Conservation (phyloP, 2,888 invertebrate species). For the Drosophila birchii region DNA sequence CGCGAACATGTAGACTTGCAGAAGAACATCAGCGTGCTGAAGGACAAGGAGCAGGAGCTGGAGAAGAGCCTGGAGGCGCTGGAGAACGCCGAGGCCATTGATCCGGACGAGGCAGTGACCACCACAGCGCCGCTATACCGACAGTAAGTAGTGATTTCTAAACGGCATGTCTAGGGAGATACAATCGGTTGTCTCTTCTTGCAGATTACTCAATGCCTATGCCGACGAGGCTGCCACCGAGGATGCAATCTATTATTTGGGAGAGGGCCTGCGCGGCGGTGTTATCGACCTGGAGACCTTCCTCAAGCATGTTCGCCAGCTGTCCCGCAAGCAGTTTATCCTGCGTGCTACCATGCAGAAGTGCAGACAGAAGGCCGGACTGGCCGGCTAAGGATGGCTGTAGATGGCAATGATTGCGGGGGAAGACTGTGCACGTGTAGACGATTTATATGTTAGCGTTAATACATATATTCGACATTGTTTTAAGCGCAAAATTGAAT, state of each 20-base stretch:
- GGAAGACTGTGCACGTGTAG: slow-evolving; percentile 23
- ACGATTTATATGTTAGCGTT: slow-evolving; percentile 59
- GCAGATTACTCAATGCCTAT: slow-evolving; percentile 94
- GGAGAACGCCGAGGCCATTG: slow-evolving; percentile 91
- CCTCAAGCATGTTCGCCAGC: slow-evolving; percentile 96
- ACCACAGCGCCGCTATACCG: slow-evolving; percentile 98
- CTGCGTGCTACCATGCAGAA: slow-evolving; percentile 97
- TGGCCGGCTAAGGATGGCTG: slow-evolving; percentile 87
- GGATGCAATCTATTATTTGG: slow-evolving; percentile 99
- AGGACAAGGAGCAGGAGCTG: slow-evolving; percentile 95
- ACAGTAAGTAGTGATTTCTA: slow-evolving; percentile 87
- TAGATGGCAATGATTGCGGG: slow-evolving; percentile 8
- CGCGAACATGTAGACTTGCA: slow-evolving; percentile 92
- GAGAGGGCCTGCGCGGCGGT: slow-evolving; percentile 95
- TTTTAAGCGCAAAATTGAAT: slow-evolving; percentile 67
- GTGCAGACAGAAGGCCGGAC: slow-evolving; percentile 96
- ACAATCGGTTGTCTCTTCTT: slow-evolving; percentile 35
- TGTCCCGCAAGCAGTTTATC: slow-evolving; percentile 98
- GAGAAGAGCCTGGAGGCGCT: slow-evolving; percentile 91
- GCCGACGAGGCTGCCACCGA: slow-evolving; percentile 99
- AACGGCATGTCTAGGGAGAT: neutral
- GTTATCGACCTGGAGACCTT: slow-evolving; percentile 98
- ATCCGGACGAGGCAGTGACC: slow-evolving; percentile 98
- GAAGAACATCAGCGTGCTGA: slow-evolving; percentile 92
- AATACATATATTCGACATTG: slow-evolving; percentile 58